Evolutionary conservation across 1,140 invertebrate species (phyloP), one percentile per base, ranked within the genome.

Genomic region (Hyposmocoma kahamanoa): DNA sequence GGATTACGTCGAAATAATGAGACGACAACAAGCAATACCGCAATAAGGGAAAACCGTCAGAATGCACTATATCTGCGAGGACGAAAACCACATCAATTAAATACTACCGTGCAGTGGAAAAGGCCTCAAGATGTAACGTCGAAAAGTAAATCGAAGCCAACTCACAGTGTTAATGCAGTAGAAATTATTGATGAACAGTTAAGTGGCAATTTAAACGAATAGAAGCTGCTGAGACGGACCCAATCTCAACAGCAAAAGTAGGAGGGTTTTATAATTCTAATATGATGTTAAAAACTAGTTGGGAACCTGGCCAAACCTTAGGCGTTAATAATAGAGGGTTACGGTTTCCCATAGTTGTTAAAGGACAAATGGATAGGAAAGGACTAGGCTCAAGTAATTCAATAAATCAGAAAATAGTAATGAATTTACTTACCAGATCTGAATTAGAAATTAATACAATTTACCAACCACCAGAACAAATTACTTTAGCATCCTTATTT

Each of bases 261-360:
- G 34, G 22, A 20, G 28, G n/a, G n/a, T n/a, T n/a, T n/a, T n/a
- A n/a, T n/a, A n/a, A n/a, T n/a, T n/a, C n/a, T n/a, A 13, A 55
- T 36, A 22, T 55, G 2, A 53, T 57, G 50, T 28, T 46, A 13
- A 48, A 32, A 22, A 49, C 22, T 11, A 46, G 46, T 18, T 47
- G 48, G 54, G 2, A 30, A 22, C 45, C 52, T 21, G 42, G 46
- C 3, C 32, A 46, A 18, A 17, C 22, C 9, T 44, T 57, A 45
- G 49, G 49, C 6, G 48, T 45, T 17, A 17, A 36, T 50, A n/a
- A 45, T 36, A 28, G 5, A 13, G 21, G 44, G 19, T 20, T 20
- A 34, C 10, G 6, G 32, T 42, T 19, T 30, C 39, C 47, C 2
- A 1, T 42, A 24, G 28, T 30, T 39, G 22, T 32, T 9, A 19